Conservation (phyloP, 2,888 invertebrate genomes). For the Tetheella fluctuosa region DNA sequence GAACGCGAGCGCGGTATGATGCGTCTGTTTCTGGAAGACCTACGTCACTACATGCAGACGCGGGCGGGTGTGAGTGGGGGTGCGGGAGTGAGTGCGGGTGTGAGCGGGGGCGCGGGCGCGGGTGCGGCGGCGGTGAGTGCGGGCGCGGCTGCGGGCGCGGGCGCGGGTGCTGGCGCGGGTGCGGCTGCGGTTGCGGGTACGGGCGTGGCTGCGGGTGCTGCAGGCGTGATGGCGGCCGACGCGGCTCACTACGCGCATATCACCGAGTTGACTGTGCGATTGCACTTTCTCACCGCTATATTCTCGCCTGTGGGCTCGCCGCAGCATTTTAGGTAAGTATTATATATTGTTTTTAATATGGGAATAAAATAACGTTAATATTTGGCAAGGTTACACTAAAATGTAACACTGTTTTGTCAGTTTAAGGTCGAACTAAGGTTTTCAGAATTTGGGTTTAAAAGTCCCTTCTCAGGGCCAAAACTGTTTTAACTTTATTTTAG, state of each 20-base stretch:
- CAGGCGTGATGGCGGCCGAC: constrained; percentile 39
- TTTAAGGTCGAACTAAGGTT: too few species aligned
- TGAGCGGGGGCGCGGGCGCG: background rate
- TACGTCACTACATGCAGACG: constrained; percentile 85
- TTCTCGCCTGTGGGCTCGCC: constrained; percentile 96
- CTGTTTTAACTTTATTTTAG: too few species aligned
- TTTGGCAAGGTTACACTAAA: too few species aligned
- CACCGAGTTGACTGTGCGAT: constrained; percentile 94
- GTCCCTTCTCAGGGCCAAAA: too few species aligned
- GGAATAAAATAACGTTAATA: too few species aligned
- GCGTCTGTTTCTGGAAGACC: constrained; percentile 94
- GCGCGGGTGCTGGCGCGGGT: constrained; percentile 26
- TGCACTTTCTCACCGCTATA: constrained; percentile 96
- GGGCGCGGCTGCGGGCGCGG: background rate
- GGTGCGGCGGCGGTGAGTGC: background rate
- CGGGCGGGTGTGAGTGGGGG: background rate
- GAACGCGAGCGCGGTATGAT: constrained; percentile 97
- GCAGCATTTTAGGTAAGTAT: constrained; percentile 90
- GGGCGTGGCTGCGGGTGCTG: constrained; percentile 16
- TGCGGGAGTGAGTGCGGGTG: constrained; percentile 25
- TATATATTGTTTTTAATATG: background rate
- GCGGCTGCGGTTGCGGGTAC: too few species aligned
- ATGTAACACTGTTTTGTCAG: too few species aligned
- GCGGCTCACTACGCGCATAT: constrained; percentile 86
- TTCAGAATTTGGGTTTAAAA: too few species aligned